Evolutionary conservation across 2,113 vertebrate species (phyloP).

Genomic region (Boulengeromyrus knoepffleri): DNA sequence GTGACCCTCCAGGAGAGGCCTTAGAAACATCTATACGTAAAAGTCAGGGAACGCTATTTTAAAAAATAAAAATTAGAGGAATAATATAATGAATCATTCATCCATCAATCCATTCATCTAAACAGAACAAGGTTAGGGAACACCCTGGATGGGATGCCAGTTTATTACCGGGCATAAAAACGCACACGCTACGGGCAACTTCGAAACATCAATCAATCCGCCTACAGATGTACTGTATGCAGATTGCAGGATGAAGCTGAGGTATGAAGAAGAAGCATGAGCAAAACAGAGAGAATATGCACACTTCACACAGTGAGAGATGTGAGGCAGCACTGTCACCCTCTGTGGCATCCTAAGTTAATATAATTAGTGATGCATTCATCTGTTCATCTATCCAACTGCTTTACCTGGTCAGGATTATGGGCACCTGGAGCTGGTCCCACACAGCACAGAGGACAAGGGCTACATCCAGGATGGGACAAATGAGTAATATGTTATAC

Average conservation of each 20-base stretch:
- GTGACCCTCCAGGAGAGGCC: neutral
- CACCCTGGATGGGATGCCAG: neutral
- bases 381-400: neutral
- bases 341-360: neutral
- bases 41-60: neutral
- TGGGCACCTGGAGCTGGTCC: neutral
- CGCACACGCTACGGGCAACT: neutral
- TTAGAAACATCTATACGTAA: neutral
- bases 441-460: neutral
- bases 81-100: neutral
- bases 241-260: neutral
- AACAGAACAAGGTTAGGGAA: neutral
- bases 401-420: neutral
- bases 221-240: neutral
- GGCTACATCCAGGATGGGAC: neutral
- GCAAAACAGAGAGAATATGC: neutral
- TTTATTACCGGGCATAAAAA: neutral
- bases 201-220: neutral
- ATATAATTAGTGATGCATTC: neutral
- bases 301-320: neutral
- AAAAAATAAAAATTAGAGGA: neutral
- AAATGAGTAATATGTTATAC: neutral
- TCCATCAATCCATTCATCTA: neutral
- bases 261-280: neutral
- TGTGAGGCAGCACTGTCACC: neutral